Base-by-base conservation (phyloP, 2,113 vertebrate genomes). In the Prolemur simus region DNA sequence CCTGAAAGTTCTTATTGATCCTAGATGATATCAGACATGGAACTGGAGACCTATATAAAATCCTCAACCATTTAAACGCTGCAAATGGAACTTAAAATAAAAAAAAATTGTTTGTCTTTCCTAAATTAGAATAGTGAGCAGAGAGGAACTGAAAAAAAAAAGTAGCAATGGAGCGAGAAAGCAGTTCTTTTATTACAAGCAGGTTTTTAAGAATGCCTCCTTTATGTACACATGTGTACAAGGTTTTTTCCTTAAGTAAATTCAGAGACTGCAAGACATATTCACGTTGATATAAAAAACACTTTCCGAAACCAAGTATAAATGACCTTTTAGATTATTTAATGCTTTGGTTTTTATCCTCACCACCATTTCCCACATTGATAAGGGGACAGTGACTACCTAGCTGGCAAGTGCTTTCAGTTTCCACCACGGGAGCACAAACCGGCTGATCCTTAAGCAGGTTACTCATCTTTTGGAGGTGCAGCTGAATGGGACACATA, bases 271-370 rank as follows among this genome's bases (percentile, higher is more conserved):
- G 3, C 25, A 76, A 18, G 77, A 69, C 2, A 60, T n/a, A 74
- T 25, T 69, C 58, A 78, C 29, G n/a, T 17, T 45, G 69, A 92
- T 93, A 69, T 49, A 37, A 81, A 69, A 69, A 87, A 71, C 11
- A 74, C 54, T 95, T 96, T 74, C 27, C 23, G 39, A 85, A 96
- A 74, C 69, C 82, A 77, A 74, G 54, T 47, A 34, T 3, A 89
- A 89, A 45, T 25, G 13, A 39, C n/a, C 11, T 1, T 83, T 60
- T 39, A 63, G 21, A 69, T 37, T 29, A 29, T 10, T 58, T 32
- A 54, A 54, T 29, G 21, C 49, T 54, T 32, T 9, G 5, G 32
- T 39, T 83, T 64, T 54, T 17, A 18, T 20, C 47, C 9, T 69
- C 29, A 17, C 34, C 63, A 29, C 18, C 32, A 10, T 58, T 83